Evolutionary conservation across 2,113 vertebrate genomes (phyloP), one percentile per base, ranked within the genome.

Genomic region (Girardinichthys multiradiatus): DNA sequence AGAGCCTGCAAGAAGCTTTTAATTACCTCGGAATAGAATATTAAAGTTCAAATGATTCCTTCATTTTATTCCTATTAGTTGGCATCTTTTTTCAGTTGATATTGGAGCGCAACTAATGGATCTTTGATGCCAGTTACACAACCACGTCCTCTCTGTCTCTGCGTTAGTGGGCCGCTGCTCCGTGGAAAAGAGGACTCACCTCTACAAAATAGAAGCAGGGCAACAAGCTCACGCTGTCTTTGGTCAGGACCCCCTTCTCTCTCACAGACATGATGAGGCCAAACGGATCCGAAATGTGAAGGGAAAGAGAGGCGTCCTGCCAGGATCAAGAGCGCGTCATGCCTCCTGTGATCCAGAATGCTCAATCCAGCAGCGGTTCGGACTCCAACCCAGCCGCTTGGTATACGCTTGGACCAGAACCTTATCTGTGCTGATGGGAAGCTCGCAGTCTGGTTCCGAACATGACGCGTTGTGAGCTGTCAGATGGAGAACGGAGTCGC

Each of bases 131-230:
- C 42, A 45, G 42, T 45, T 45, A 45, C 14, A 45, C 42, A 45
- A 45, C 42, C 42, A 45, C 17, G 42, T 45, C 4, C 17, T 17
- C 42, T 17, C 39, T 42, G 14, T 45, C 3, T 42, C 42, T 19
- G 42, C 15, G 42, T 45, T 17, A 45, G 42, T 45, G 42, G 42
- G 42, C 42, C 42, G 19, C 42, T 4, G 42, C 17, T 45, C 4
- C 4, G 14, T 45, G 42, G 42, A 19, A 45, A 57, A 35, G 39
- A 30, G 12, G 35, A 93, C 97, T 93, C 89, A 99, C 97, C 97
- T 99, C 97, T 4, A 98, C 97, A 77, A 99, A 99, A 89, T 99
- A 99, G 90, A 99, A 99, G 88, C 97, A 99, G 70, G 97, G 97
- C 89, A 99, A 92, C 81, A 98, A 93, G 68, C 96, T 97, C 87